Evolutionary conservation across 2,888 invertebrate species (phyloP).

Genomic region (Holacanthella duospinosa): DNA sequence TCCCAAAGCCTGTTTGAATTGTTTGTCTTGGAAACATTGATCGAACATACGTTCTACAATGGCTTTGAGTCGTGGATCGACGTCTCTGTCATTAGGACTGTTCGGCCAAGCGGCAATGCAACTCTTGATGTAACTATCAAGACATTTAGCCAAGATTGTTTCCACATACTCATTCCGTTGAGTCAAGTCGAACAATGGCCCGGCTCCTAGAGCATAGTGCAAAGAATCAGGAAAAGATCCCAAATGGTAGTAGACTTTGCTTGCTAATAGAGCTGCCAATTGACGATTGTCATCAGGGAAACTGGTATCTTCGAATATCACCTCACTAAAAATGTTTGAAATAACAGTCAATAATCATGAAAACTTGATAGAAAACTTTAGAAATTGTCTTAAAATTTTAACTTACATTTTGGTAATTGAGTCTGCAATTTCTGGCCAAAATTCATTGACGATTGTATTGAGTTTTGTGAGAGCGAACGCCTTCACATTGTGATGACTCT

Average conservation of each 20-base stretch:
- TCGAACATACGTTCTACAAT: slow-evolving; percentile 97
- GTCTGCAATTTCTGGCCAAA: slow-evolving; percentile 98
- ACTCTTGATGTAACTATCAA: slow-evolving; percentile 83
- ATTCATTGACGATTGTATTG: slow-evolving; percentile 88
- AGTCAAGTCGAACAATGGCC: slow-evolving; percentile 87
- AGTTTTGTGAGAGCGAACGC: slow-evolving; percentile 86
- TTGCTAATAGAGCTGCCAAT: slow-evolving; percentile 90
- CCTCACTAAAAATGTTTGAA: slow-evolving; percentile 55
- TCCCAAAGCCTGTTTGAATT: slow-evolving; percentile 90
- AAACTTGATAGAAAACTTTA: background rate
- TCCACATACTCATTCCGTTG: slow-evolving; percentile 90
- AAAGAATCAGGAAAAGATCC: slow-evolving; percentile 94
- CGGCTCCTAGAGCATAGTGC: slow-evolving; percentile 93
- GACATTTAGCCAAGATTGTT: slow-evolving; percentile 93
- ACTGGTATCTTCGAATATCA: slow-evolving; percentile 81
- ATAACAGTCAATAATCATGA: background rate
- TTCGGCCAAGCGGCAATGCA: slow-evolving; percentile 61
- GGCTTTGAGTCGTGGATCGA: slow-evolving; percentile 74
- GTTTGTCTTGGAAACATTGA: slow-evolving; percentile 84
- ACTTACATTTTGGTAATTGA: slow-evolving; percentile 86
- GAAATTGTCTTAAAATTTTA: background rate
- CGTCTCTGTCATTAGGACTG: slow-evolving; percentile 48
- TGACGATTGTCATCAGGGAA: slow-evolving; percentile 68
- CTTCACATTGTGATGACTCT: slow-evolving; percentile 84
- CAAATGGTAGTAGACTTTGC: slow-evolving; percentile 95